These are phyloP conservation scores for Scelioninae gen. 1 DNA, from an alignment of 2,888 invertebrate species.

Conservation along the genomic window DNA sequence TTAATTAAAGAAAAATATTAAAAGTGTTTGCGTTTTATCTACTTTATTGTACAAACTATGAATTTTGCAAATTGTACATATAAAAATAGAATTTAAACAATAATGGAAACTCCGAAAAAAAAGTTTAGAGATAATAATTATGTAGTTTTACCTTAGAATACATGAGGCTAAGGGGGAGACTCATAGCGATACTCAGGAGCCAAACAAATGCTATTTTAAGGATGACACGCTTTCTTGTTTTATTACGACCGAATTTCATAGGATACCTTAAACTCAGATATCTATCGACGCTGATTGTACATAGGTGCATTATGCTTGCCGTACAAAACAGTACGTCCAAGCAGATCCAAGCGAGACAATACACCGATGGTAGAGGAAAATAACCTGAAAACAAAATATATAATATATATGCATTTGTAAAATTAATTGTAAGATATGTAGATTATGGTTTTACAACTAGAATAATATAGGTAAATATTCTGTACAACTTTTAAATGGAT, in stretches of 20 bases:
- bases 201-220: constrained; percentile 97
- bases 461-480: no score
- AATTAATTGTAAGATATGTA: no score
- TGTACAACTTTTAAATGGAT: no score
- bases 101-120: no score
- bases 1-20: no score
- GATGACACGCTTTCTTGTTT: constrained; percentile 92
- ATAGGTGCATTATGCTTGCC: constrained; percentile 98
- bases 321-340: constrained; percentile 98
- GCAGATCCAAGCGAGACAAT: constrained; percentile 97
- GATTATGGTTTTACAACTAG: no score
- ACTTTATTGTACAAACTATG: no score
- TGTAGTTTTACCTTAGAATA: constrained; percentile 87
- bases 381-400: constrained; percentile 92
- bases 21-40: no score
- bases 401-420: no score
- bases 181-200: constrained; percentile 96
- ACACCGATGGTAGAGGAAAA: constrained; percentile 92
- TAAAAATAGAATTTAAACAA: no score
- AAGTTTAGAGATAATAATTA: no score
- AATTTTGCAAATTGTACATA: no score
- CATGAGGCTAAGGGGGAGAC: constrained; percentile 94
- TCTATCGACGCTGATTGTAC: constrained; percentile 97
- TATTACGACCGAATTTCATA: constrained; percentile 96
- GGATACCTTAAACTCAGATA: constrained; percentile 96